Percentiles rank a stretch among this genome's conserved stretches.
These are phyloP conservation scores for Leptosomus discolor DNA, from an alignment of 2,113 vertebrate species.

Conservation along the genomic window DNA sequence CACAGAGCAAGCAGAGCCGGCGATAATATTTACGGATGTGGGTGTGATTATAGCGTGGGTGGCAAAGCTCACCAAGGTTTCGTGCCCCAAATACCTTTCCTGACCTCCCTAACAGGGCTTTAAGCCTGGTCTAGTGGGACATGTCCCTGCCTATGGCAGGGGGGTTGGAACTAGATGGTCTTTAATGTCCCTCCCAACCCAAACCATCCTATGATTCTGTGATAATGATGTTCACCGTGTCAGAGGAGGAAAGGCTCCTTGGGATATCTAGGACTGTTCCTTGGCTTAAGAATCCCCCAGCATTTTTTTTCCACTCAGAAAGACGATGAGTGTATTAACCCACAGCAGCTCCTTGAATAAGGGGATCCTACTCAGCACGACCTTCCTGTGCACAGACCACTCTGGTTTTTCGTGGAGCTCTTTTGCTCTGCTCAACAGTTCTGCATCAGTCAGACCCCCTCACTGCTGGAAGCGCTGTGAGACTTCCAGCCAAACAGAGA, in stretches of 20 bases:
- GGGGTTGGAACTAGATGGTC: no score
- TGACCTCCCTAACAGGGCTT: background rate
- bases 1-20: rapidly evolving
- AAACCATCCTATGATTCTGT: no score
- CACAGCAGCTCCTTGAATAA: rapidly evolving
- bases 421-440: background rate
- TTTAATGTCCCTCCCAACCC: no score
- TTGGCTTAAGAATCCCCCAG: background rate
- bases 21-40: background rate
- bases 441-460: background rate
- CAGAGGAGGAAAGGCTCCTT: background rate
- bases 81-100: background rate
- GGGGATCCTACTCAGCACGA: background rate
- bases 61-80: background rate
- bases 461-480: background rate
- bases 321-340: background rate
- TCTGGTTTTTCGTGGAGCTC: background rate
- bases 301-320: background rate
- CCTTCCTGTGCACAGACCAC: background rate
- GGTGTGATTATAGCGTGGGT: background rate
- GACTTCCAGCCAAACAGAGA: background rate
- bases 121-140: no score
- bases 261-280: background rate
- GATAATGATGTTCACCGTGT: background rate
- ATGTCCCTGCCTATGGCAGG: no score